Base-by-base conservation (phyloP, 2,888 invertebrate species). In the Sphaerophoria taeniata region DNA sequence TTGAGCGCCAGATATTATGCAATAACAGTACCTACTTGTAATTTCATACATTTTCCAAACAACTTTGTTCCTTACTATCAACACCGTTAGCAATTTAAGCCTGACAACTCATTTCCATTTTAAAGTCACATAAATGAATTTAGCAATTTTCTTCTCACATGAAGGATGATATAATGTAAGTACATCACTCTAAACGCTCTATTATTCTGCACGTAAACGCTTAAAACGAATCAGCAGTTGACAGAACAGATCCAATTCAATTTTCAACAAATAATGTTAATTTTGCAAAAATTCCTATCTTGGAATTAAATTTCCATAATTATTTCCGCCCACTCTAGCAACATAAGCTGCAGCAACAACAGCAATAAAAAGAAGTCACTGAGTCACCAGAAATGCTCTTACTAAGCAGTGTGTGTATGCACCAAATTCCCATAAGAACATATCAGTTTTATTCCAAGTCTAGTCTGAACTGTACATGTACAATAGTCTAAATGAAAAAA, bases 291-390 rank as follows among this genome's bases (percentile, higher is more conserved):
- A 69, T 78, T 55, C 67, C n/a, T 51, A 61, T 70, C 60, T 73
- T 70, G 61, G 55, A 78, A 73, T 83, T 73, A 69, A 73, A 83
- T 73, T 70, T 83, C 73, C 83, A 83, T 83, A 83, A 78, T 83
- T 78, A 70, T 76, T 71, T 53, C 47, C 76, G 81, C 74, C 78
- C 78, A 83, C 63, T 83, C 74, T 70, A 74, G 70, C 5, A 49
- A 11, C 6, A 65, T 11, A 53, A n/a, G 39, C 16, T 83, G 78
- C 74, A 74, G 70, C 5, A 49, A 11, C 6, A 65, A 12, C 53
- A n/a, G 24, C 36, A 67, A 53, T 70, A 61, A 33, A 58, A 60
- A 71, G 24, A 51, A 73, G 58, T 69, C 51, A 83, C 77, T 82
- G 43, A 56, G 34, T 49, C 33, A 31, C 70, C 31, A 51, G 53